Evolutionary conservation across 1,140 invertebrate species (phyloP).

Genomic region (Micrasema minimum): DNA sequence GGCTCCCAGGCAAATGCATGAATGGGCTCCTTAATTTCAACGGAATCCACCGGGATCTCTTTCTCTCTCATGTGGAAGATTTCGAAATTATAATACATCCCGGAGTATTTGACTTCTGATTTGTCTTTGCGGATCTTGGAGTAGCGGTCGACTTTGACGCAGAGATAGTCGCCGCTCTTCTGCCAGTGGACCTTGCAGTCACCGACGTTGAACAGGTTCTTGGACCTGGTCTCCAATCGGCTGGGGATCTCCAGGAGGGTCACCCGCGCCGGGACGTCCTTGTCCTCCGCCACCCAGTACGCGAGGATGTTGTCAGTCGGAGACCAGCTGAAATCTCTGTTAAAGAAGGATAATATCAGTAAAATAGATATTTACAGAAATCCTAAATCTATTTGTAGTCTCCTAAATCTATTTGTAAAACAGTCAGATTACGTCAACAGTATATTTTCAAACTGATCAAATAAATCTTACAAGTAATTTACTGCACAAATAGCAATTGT

Average conservation of each 20-base stretch:
- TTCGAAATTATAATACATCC: constrained; percentile 99
- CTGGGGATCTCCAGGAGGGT: constrained; percentile 87
- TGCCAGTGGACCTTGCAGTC: constrained; percentile 99
- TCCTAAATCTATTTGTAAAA: no score
- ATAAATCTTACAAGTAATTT: neutral
- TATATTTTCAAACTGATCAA: no score
- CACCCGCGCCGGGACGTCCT: constrained; percentile 88
- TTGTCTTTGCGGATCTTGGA: constrained; percentile 93
- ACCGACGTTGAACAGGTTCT: constrained; percentile 97
- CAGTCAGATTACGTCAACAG: no score
- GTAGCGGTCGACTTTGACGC: constrained; percentile 98
- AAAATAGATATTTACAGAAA: no score
- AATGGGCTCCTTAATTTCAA: constrained; percentile 94
- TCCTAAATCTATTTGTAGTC: no score
- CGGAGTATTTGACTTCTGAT: constrained; percentile 91
- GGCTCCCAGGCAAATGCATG: constrained; percentile 99
- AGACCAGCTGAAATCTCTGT: constrained; percentile 95
- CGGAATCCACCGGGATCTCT: constrained; percentile 96
- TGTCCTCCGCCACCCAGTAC: constrained; percentile 99
- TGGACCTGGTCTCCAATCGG: constrained; percentile 91
- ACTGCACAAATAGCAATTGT: no score
- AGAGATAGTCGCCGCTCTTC: constrained; percentile 96
- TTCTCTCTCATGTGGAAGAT: constrained; percentile 99
- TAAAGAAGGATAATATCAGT: no score
- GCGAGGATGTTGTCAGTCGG: constrained; percentile 96